These are phyloP conservation scores for Darevskia mixta DNA, from an alignment of 2,797 vertebrate genomes.

Conservation along the genomic window DNA sequence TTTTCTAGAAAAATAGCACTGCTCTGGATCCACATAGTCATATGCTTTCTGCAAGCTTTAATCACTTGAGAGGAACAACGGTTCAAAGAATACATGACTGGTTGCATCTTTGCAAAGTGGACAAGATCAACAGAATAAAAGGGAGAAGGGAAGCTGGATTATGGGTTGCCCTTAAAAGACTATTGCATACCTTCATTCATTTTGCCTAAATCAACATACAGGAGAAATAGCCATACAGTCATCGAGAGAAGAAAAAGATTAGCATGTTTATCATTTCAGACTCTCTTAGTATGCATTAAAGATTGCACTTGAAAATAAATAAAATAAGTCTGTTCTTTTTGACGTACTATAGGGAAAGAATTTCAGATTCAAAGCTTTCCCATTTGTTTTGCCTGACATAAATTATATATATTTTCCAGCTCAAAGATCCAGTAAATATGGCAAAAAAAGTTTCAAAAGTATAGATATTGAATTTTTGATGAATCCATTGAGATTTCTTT, in stretches of 20 bases:
- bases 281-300: not conserved
- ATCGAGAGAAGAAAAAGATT: not conserved
- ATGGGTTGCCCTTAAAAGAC: not conserved
- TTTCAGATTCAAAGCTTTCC: not conserved
- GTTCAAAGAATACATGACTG: no score
- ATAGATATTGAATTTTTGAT: not conserved
- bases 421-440: not conserved
- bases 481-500: conserved; percentile 7
- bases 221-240: not conserved
- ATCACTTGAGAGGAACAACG: no score
- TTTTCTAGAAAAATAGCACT: no score
- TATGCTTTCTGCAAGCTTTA: no score
- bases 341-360: not conserved
- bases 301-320: conserved; percentile 11
- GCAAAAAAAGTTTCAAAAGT: not conserved
- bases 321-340: not conserved
- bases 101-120: no score
- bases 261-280: not conserved
- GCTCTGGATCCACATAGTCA: no score
- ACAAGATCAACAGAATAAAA: no score
- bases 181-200: not conserved
- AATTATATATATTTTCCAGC: not conserved
- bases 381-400: not conserved
- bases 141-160: not conserved
- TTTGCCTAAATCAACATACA: not conserved